Base-by-base conservation (phyloP, 2,113 vertebrate species). In the Elachura formosa region DNA sequence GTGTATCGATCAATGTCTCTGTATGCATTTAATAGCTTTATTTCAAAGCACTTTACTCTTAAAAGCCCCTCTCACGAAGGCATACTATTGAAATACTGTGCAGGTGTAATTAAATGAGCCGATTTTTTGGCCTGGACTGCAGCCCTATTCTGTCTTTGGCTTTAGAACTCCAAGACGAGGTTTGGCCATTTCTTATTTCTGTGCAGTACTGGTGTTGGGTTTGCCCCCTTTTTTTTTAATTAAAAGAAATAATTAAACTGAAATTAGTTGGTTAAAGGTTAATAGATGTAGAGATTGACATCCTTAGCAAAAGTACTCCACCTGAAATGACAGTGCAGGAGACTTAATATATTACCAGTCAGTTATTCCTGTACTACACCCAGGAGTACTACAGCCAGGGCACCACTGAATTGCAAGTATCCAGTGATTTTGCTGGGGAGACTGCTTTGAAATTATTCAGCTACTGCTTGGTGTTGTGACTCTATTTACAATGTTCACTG, bases 1-100 rank as follows among this genome's bases (percentile, higher is more conserved):
- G 84, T 82, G 84, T 95, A 96, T 96, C 71, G 91, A 97, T 97
- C 94, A 96, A 85, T 92, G 91, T 92, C 94, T 95, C 90, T 24
- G 24, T 95, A 90, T 96, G 92, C 93, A 94, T 96, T 97, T 97
- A 96, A 97, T 94, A 97, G 93, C 89, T 95, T 89, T 88, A 94
- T 87, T 91, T 97, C 95, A 97, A 97, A 97, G 96, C 96, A 96
- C 94, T 97, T 96, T 97, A 90, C 83, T 94, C 94, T 94, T 96
- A 97, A 97, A 97, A 97, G 92, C 94, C 84, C 93, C 72, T 93
- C 93, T 96, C 75, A 87, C 89, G 86, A 68, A 89, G 71, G 71
- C 92, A 68, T n/a, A 15, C 80, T 83, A 71, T 77, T 97, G 95
- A 95, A 96, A 96, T 96, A 95, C 86, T 74, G 84, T 92, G 80